Base-by-base conservation (phyloP, 2,888 invertebrate genomes). In the Caenorhabditis parvicauda region DNA sequence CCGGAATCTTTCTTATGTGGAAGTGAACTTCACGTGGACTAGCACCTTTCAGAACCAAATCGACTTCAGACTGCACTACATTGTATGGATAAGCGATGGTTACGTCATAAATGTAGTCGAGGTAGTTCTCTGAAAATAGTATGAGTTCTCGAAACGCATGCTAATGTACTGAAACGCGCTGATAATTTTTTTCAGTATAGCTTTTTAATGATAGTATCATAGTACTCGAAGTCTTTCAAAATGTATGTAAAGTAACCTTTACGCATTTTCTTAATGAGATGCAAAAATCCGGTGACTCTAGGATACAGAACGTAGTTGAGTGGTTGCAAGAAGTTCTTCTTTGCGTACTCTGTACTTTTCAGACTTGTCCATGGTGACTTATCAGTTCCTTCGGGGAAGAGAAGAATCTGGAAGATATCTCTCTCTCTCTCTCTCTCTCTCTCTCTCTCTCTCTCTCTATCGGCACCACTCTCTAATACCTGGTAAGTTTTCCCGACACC, bases 321-420 rank as follows among this genome's bases (percentile, higher is more conserved):
- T 41, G 82, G 82, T 9, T 58, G 70, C 22, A 90, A 83, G 22
- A 75, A 72, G 44, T 75, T 71, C 44, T 70, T 72, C 35, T 69
- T 74, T n/a, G 79, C 77, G 45, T 70, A 79, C 29, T 74, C 72
- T 9, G 64, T 53, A 64, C 77, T 79, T 38, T 87, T 87, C 17
- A 81, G 82, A 71, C 87, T 87, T 54, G 89, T 90, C 29, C 85
- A 84, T 32, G 84, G 83, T 17, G 89, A 89, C 55, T 91, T 84
- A 81, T 92, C 90, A 0, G 92, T 92, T 14, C 92, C 92, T 83
- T 92, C 92, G 0, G 92, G 92, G 78, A 89, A 88, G 67, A 92
- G 84, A 27, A 92, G 84, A 39, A 92, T 83, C 83, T 90, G 86
- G 42, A 76, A 72, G 21, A 21, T 28, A 14, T 41, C 6, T 17